Conservation (phyloP, 1,140 invertebrate species). For the Orussus abietinus region DNA sequence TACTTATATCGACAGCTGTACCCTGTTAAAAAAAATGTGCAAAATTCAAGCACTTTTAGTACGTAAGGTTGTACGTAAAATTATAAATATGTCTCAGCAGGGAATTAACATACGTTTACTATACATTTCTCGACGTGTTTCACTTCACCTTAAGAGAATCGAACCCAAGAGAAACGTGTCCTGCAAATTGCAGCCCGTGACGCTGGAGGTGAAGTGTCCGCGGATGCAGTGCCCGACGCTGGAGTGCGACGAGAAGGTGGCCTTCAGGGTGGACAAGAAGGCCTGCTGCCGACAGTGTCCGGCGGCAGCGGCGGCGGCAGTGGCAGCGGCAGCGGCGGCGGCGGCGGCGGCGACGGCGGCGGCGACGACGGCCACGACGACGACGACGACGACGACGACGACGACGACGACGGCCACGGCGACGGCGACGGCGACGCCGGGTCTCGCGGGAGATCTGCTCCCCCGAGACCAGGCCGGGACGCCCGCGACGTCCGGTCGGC, state of each 20-base stretch:
- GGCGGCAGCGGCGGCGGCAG: slow-evolving; percentile 55
- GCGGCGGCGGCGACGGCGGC: slow-evolving; percentile 26
- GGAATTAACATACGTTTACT: no score
- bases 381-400: slow-evolving; percentile 56
- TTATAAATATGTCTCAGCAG: no score
- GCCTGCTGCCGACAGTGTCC: slow-evolving; percentile 78
- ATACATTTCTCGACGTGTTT: no score
- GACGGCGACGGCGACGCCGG: slow-evolving; percentile 25
- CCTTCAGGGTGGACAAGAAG: slow-evolving; percentile 67
- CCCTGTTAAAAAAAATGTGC: no score
- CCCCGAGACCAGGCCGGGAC: slow-evolving; percentile 39
- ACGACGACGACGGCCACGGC: slow-evolving; percentile 23
- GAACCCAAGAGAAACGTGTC: no score
- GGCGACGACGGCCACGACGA: slow-evolving; percentile 24
- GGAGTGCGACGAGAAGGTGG: slow-evolving; percentile 66
- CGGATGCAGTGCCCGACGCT: slow-evolving; percentile 70
- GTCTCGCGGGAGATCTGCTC: slow-evolving; percentile 19
- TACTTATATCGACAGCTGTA: no score
- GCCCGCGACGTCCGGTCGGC: slow-evolving; percentile 32
- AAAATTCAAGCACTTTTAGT: no score
- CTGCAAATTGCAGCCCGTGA: slow-evolving; percentile 54
- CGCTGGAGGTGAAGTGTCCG: slow-evolving; percentile 71
- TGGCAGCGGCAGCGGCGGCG: slow-evolving; percentile 32
- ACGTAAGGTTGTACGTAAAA: no score
- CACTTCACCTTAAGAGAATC: no score